phyloP scores from a whole-genome alignment of 1,140 invertebrate genomes.

The Solenopsis fugax region DNA sequence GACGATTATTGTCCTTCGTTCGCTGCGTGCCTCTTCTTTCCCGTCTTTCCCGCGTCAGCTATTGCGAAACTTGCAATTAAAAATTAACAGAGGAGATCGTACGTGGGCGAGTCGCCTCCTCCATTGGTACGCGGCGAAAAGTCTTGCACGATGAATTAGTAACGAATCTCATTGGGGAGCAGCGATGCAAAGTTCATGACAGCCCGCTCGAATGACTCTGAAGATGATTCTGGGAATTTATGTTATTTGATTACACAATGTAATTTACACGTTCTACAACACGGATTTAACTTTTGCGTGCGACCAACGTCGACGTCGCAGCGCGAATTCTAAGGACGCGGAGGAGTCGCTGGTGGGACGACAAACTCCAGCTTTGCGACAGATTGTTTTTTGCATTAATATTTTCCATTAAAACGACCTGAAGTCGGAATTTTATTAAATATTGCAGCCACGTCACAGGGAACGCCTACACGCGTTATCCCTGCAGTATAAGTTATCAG shows the following conservation, averaged over 20 bases:
- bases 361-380: background rate
- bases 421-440: conserved; percentile 31
- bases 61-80: conserved; percentile 42
- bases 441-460: background rate
- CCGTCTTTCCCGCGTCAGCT: background rate
- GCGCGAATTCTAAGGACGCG: background rate
- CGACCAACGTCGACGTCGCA: background rate
- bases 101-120: conserved; percentile 24
- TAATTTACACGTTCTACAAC: conserved; percentile 18
- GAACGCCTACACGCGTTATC: background rate
- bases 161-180: conserved; percentile 18
- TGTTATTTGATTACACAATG: conserved; percentile 10
- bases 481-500: conserved; percentile 1
- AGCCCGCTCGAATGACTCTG: background rate
- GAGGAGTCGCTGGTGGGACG: background rate
- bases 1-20: conserved; percentile 12
- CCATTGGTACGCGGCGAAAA: conserved; percentile 7
- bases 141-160: conserved; percentile 52
- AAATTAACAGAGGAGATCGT: conserved; percentile 47
- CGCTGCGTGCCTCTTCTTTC: background rate
- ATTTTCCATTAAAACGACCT: background rate
- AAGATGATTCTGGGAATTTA: conserved; percentile 38
- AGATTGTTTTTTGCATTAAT: conserved; percentile 16
- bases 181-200: conserved; percentile 19
- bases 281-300: background rate